Evolutionary conservation across 2,888 invertebrate species (phyloP).

Genomic region (Sialis fuliginosa): DNA sequence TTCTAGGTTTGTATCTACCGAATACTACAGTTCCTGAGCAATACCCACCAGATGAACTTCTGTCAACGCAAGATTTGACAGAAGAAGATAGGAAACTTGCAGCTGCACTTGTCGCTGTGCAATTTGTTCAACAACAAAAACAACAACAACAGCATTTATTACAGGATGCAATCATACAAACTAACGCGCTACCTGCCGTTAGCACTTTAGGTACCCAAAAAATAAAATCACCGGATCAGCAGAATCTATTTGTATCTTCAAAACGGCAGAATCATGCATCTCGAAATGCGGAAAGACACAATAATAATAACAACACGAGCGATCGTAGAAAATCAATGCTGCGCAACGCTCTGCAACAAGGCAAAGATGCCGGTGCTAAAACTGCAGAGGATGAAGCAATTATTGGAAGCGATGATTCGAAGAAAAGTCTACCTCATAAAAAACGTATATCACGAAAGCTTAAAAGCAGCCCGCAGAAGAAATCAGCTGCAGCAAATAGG

Average conservation of each 20-base stretch:
- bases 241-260: too few relatives aligned
- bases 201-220: not conserved
- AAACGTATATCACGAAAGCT: slow-evolving; percentile 68
- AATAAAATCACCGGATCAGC: too few relatives aligned
- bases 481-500: slow-evolving; percentile 8
- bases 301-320: not conserved
- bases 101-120: slow-evolving; percentile 41
- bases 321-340: slow-evolving; percentile 10
- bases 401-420: slow-evolving; percentile 22
- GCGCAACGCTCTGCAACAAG: slow-evolving; percentile 16
- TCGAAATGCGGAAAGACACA: not conserved
- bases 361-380: slow-evolving; percentile 24
- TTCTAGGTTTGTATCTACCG: slow-evolving; percentile 22
- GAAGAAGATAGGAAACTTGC: slow-evolving; percentile 42
- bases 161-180: not conserved
- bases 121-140: slow-evolving; percentile 39
- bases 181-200: not conserved
- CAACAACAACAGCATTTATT: slow-evolving; percentile 27
- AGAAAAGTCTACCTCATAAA: slow-evolving; percentile 68
- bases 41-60: slow-evolving; percentile 23
- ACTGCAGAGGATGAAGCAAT: slow-evolving; percentile 17
- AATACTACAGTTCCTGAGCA: slow-evolving; percentile 23
- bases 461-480: slow-evolving; percentile 25
- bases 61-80: slow-evolving; percentile 25
- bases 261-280: not conserved